phyloP scores from a whole-genome alignment of 1,140 invertebrate species.

The Cepaea nemoralis region DNA sequence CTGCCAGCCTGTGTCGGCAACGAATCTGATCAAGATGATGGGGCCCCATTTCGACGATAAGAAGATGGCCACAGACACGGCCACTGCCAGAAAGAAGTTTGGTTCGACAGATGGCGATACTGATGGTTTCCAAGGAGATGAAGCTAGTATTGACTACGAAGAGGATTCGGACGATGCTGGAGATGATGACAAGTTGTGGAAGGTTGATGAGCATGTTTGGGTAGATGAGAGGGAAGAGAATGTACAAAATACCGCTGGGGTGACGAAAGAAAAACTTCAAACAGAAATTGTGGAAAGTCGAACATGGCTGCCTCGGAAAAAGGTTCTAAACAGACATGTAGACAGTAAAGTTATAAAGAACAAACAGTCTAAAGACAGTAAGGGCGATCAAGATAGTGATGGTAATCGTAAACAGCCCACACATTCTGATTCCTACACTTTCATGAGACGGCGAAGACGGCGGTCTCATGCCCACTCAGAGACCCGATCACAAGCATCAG shows the following conservation, averaged over 20 bases:
- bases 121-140: constrained; percentile 22
- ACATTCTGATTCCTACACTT: constrained; percentile 14
- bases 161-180: constrained; percentile 33
- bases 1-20: constrained; percentile 49
- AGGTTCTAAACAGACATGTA: background rate
- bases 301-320: constrained; percentile 31
- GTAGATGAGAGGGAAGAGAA: constrained; percentile 12
- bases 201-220: background rate
- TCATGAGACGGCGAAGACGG: constrained; percentile 44
- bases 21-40: constrained; percentile 48
- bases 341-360: constrained; percentile 19
- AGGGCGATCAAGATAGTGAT: constrained; percentile 8
- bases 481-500: background rate
- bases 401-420: background rate
- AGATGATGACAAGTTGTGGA: constrained; percentile 2
- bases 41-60: constrained; percentile 47
- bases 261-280: constrained; percentile 33
- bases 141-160: constrained; percentile 36
- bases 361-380: constrained; percentile 12
- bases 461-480: constrained; percentile 14
- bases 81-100: constrained; percentile 42
- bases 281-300: constrained; percentile 37
- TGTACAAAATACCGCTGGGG: constrained; percentile 16
- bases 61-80: constrained; percentile 51
- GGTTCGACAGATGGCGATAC: constrained; percentile 21